Evolutionary conservation across 2,888 invertebrate species (phyloP), one percentile per base, ranked within the genome.

Genomic region (Eupithecia tripunctaria): DNA sequence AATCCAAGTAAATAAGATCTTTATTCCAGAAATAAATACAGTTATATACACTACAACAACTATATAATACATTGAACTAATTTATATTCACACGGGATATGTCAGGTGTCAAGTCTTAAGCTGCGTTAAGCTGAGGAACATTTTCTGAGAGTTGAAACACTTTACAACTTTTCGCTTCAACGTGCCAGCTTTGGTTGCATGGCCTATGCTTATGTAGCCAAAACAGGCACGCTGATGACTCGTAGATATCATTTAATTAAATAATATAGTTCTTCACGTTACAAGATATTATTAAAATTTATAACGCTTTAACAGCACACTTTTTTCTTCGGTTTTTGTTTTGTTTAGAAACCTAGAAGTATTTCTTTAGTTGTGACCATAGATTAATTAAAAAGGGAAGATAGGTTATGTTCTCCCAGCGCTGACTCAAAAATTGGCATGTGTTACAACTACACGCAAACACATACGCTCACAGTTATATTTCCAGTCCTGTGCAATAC

Each of bases 31-130:
- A 86, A 86, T 84, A 88, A 86, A 86, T 86, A 87, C 51, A 74
- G 51, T 77, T 70, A 78, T 83, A 76, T 93, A 94, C 94, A 93
- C 88, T 91, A 91, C 83, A 29, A 29, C 72, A 67, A 74, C 91
- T 92, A 93, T 93, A 94, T 94, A 90, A 89, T 94, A 94, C 94
- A 94, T 78, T 73, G 70, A 64, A 82, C 87, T 91, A 91, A 76
- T 47, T 78, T 93, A 91, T 93, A 93, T 94, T 93, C 91, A 94
- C 94, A 93, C 88, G 73, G 86, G 94, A 94, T 94, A 94, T 94
- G 94, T 87, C 78, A 87, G 83, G 88, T 74, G 71, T 87, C 85
- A 92, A 93, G 92, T 93, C 92, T 93, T 91, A 90, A 92, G 90
- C 89, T 84, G 85, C 68, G 21, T 85, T 84, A 86, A 87, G 85